Conservation (phyloP, 2,797 vertebrate genomes). For the Rallus crepitans region DNA sequence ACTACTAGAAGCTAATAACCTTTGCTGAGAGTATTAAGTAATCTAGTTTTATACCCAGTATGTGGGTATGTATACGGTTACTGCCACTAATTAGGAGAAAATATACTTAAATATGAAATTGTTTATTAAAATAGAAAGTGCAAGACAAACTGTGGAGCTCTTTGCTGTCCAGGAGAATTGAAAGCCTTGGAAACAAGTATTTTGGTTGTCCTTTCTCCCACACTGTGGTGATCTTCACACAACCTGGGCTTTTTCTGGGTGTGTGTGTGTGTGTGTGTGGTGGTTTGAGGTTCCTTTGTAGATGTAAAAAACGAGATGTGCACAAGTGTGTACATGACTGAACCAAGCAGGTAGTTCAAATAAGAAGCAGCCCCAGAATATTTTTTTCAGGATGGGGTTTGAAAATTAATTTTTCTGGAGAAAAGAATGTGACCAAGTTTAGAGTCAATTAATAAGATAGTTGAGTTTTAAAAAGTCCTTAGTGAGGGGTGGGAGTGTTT, state of each 20-base stretch:
- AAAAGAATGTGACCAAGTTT: not conserved
- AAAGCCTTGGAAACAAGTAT: not conserved
- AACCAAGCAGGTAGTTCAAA: not conserved
- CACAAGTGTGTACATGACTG: not conserved
- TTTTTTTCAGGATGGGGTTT: not conserved
- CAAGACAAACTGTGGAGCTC: slow-evolving; percentile 41
- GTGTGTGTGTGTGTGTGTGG: too few species aligned
- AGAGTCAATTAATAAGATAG: not conserved
- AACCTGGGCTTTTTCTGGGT: not conserved
- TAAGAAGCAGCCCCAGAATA: not conserved
- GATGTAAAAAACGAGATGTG: not conserved
- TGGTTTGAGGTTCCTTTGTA: not conserved
- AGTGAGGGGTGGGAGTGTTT: not conserved
- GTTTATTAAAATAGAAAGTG: slow-evolving; percentile 64
- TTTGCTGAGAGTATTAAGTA: not conserved
- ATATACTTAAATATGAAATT: not conserved
- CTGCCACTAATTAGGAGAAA: not conserved
- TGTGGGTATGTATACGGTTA: not conserved
- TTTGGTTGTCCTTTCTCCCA: not conserved
- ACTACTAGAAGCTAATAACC: not conserved
- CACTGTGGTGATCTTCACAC: not conserved
- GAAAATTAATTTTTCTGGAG: not conserved
- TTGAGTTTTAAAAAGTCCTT: not conserved
- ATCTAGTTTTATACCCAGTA: slow-evolving; percentile 28
- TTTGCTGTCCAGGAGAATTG: not conserved